phyloP scores from a whole-genome alignment of 2,113 vertebrate genomes.

The Pteruthius melanotis region DNA sequence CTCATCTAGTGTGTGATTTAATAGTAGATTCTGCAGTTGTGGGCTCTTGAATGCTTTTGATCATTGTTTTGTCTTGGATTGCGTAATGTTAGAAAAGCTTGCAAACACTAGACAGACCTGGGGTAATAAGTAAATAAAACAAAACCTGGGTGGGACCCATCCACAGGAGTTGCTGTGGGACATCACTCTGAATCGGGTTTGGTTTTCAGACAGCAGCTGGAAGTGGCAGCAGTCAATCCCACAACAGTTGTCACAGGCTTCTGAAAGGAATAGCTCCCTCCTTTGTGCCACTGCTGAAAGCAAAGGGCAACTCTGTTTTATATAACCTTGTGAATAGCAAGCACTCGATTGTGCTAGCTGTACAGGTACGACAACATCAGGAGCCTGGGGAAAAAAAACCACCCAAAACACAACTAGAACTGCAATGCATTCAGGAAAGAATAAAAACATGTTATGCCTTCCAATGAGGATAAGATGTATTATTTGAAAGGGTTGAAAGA shows the following conservation, averaged over 20 bases:
- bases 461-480: not conserved
- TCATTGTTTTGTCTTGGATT: not conserved
- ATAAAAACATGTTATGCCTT: not conserved
- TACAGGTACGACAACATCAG: not conserved
- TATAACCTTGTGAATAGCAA: not conserved
- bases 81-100: not conserved
- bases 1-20: not conserved
- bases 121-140: not conserved
- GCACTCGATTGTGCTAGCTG: not conserved
- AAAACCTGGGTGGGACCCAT: not conserved
- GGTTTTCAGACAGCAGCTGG: not conserved
- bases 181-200: not conserved
- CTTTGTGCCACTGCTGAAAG: not conserved
- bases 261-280: not conserved
- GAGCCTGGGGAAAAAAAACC: accelerated
- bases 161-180: not conserved
- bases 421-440: not conserved
- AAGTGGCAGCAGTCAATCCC: not conserved
- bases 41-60: not conserved
- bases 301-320: not conserved
- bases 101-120: not conserved
- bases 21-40: not conserved
- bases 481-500: not conserved
- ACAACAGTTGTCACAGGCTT: not conserved
- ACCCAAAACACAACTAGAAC: not conserved